Base-by-base conservation (phyloP, 2,888 invertebrate species). In the Clepsis dumicolana region DNA sequence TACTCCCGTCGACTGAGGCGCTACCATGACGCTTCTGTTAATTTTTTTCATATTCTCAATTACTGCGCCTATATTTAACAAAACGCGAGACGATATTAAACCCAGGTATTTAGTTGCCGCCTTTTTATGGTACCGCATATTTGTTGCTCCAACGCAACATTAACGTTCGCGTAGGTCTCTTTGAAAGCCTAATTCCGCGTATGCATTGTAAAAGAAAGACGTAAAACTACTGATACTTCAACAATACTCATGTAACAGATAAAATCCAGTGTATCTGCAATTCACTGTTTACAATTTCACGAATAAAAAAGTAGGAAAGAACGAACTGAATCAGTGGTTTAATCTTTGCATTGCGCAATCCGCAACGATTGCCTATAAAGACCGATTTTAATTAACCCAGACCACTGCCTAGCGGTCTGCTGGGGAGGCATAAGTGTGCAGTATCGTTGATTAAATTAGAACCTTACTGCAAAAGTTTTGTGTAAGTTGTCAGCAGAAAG, bases 321-420 rank as follows among this genome's bases (percentile, higher is more conserved):
- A 25, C 35, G 24, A 50, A 44, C 57, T 18, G 57, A 68, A 59
- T 59, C 32, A 25, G 56, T 59, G 63, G 41, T 68, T 68, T 64
- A 68, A 64, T 68, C 63, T 68, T 57, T 53, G 57, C 63, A 59
- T 63, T n/a, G 52, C 60, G 41, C 63, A 68, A 63, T 67, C 60
- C 56, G 64, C 64, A n/a, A 24, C 63, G 68, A 70, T 70, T 62
- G 72, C 50, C 70, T 61, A 70, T 72, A 68, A 68, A 65, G 68
- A 70, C 63, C 63, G 68, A 32, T 64, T 65, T 70, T 68, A 72
- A 72, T 72, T 70, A 72, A 63, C 63, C 63, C 41, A 35, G 62
- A 44, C 12, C 18, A 52, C 65, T 53, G 62, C 44, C 29, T 44
- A 21, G 61, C 8, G 63, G 63, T 53, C 53, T 60, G 24, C 41